Evolutionary conservation across 2,888 invertebrate species (phyloP).

Genomic region (Carcina quercana): DNA sequence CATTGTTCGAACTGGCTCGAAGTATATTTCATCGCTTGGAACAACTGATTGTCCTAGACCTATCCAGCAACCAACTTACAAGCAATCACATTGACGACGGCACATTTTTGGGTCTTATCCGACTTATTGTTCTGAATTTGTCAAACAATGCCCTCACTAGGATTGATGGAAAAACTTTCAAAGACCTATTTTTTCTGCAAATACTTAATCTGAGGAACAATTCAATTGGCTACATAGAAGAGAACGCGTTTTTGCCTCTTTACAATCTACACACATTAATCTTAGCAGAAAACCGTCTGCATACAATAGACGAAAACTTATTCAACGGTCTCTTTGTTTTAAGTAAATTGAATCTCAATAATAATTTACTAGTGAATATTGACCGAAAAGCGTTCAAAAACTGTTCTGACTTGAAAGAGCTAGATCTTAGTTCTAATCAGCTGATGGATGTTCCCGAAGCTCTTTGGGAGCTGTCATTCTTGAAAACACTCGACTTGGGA

Average conservation of each 20-base stretch:
- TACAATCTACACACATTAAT: constrained; percentile 93
- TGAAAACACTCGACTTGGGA: constrained; percentile 92
- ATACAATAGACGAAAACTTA: constrained; percentile 85
- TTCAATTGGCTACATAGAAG: constrained; percentile 90
- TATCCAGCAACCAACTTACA: constrained; percentile 89
- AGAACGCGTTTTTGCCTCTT: constrained; percentile 89
- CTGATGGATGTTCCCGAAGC: constrained; percentile 88
- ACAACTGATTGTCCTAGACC: constrained; percentile 87
- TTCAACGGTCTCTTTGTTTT: constrained; percentile 90
- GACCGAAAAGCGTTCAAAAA: constrained; percentile 90
- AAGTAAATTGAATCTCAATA: constrained; percentile 88
- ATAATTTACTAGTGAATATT: constrained; percentile 86
- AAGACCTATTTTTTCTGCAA: constrained; percentile 89
- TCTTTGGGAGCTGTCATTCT: constrained; percentile 84
- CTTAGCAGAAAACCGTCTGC: constrained; percentile 89
- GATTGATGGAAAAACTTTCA: constrained; percentile 88
- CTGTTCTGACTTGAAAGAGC: constrained; percentile 89
- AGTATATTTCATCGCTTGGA: constrained; percentile 89
- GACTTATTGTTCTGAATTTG: constrained; percentile 88
- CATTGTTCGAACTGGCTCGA: constrained; percentile 86
- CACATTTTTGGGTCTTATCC: constrained; percentile 88
- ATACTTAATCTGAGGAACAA: constrained; percentile 90
- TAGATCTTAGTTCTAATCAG: constrained; percentile 92
- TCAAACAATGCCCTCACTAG: constrained; percentile 90
- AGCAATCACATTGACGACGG: constrained; percentile 89